Evolutionary conservation across 1,140 invertebrate species (phyloP), one percentile per base, ranked within the genome.

Genomic region (Drosophila serrata): DNA sequence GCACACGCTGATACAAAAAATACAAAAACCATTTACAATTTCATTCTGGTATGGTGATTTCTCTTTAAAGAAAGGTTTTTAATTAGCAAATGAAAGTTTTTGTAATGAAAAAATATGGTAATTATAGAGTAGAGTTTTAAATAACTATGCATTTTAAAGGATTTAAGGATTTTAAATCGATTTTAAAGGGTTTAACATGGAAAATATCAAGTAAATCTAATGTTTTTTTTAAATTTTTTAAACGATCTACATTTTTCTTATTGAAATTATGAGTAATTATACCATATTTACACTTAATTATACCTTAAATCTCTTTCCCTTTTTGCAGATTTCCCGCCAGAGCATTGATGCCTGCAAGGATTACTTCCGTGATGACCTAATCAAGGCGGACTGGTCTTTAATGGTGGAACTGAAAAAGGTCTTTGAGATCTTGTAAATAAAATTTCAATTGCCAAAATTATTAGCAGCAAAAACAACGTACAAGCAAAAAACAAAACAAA

Each of bases 301-400:
- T 17, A 1, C 6, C 3, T 43, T 19, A 12, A 43, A 43, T 22
- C 15, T 2, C 6, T 42, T 40, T 42, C 31, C n/a, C n/a, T 4
- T 43, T 13, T 96, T 97, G 56, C 95, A 99, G 98, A 99, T 99
- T 92, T 97, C 96, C 27, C 95, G 99, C 56, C 97, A 99, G 82
- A 99, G 98, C 43, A 99, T 99, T 86, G 99, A 99, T 93, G 98
- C 98, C 4, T 99, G 99, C 93, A 99, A 99, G 93, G 97, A 99
- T 75, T 99, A 99, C 94, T 99, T 99, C 95, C 95, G 99, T 61
- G 98, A 99, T 79, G 99, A 99, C 93, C 94, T 99, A 57, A 93
- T 96, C 75, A 99, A 99, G 93, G 95, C 96, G 55, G 99, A 99
- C 92, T 99, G 99, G 99, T 96, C 98, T 91, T 93, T 99, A 43